A percentile compares a stretch with the other conserved stretches of the same genome.
phyloP scores from a whole-genome alignment of 2,797 vertebrate genomes.

The Sitta carolinensis region DNA sequence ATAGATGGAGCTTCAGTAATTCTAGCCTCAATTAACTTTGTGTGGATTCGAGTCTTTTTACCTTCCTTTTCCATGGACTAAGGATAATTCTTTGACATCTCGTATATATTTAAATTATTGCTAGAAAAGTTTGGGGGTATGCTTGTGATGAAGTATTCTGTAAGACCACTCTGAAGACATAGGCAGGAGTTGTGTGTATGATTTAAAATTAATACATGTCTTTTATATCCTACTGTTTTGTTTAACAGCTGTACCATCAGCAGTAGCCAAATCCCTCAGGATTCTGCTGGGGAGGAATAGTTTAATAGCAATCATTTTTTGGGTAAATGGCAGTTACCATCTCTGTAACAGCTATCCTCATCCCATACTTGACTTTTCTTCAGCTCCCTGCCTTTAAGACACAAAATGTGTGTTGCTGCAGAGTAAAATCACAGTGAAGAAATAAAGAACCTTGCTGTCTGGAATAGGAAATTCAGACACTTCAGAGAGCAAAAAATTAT shows the following conservation, averaged over 20 bases:
- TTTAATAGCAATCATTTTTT: slow-evolving; percentile 62
- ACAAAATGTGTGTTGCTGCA: not conserved
- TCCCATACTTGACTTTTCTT: slow-evolving; percentile 38
- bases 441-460: not conserved
- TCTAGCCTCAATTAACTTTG: slow-evolving; percentile 74
- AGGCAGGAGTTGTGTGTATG: not conserved
- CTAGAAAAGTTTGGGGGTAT: slow-evolving; percentile 40
- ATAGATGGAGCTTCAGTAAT: slow-evolving; percentile 70
- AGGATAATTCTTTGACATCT: slow-evolving; percentile 67
- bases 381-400: slow-evolving; percentile 12
- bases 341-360: slow-evolving; percentile 6
- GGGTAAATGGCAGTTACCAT: slow-evolving; percentile 46
- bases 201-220: slow-evolving; percentile 47
- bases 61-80: slow-evolving; percentile 37
- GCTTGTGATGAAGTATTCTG: slow-evolving; percentile 20
- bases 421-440: not conserved
- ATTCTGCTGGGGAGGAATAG: slow-evolving; percentile 51
- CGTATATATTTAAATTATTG: slow-evolving; percentile 73
- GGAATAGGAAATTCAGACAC: slow-evolving; percentile 3
- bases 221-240: slow-evolving; percentile 46
- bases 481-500: not conserved
- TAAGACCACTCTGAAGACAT: slow-evolving; percentile 22
- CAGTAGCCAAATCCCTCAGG: slow-evolving; percentile 37
- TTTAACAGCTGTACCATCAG: slow-evolving; percentile 57
- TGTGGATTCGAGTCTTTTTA: slow-evolving; percentile 59